Percentiles rank a stretch among this genome's conserved stretches.
phyloP scores from a whole-genome alignment of 2,113 vertebrate genomes.

The Gymnorhina tibicen region DNA sequence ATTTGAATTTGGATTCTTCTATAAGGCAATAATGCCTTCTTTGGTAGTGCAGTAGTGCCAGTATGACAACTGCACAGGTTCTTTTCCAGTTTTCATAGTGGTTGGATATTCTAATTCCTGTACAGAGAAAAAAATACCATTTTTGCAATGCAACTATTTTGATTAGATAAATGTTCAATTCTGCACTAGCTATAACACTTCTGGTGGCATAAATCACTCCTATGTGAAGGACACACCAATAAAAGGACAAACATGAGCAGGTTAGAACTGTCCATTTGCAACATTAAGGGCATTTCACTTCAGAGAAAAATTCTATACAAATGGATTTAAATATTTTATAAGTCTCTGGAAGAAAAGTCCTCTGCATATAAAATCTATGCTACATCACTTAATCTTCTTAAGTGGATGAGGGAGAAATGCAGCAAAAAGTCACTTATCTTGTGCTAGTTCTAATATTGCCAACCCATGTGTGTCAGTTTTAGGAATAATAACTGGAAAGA shows the following conservation, averaged over 20 bases:
- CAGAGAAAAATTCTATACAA: background rate
- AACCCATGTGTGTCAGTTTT: background rate
- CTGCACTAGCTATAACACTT: background rate
- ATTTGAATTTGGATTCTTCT: background rate
- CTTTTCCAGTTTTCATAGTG: background rate
- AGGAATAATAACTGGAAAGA: background rate
- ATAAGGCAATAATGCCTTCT: background rate
- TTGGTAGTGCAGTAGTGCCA: background rate
- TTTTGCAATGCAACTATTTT: background rate
- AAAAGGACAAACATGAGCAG: background rate
- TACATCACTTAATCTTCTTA: background rate
- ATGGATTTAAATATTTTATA: background rate
- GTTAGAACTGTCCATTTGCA: background rate
- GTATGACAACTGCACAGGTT: background rate
- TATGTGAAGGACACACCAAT: background rate
- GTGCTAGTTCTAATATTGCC: background rate
- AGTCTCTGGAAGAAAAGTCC: background rate
- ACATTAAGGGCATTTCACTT: background rate
- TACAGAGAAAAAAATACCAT: background rate
- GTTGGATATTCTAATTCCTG: background rate
- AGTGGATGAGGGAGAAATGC: background rate
- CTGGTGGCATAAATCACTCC: background rate
- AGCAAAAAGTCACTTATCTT: background rate
- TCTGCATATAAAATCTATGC: background rate
- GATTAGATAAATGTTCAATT: background rate